Percentiles rank a stretch among this genome's conserved stretches.
These are phyloP conservation scores for Cataglyphis hispanica DNA, from an alignment of 1,140 invertebrate genomes.

Conservation along the genomic window DNA sequence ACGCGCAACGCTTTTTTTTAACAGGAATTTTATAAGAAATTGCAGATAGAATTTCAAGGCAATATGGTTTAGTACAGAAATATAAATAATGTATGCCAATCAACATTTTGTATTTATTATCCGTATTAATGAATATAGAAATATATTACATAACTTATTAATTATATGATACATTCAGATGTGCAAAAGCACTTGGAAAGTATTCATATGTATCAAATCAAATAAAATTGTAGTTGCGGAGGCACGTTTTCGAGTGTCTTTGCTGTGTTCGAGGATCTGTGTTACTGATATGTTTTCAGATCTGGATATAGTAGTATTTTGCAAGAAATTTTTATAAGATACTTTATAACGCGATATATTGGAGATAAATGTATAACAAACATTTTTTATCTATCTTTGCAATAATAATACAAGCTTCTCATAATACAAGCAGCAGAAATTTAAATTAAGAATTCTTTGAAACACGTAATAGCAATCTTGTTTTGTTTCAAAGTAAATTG, in stretches of 20 bases:
- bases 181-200: slow-evolving; percentile 38
- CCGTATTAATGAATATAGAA: slow-evolving; percentile 72
- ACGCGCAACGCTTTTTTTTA: slow-evolving; percentile 8
- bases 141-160: slow-evolving; percentile 66
- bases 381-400: slow-evolving; percentile 20
- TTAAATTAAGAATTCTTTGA: neutral
- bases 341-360: slow-evolving; percentile 17
- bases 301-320: slow-evolving; percentile 60
- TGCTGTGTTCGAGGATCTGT: slow-evolving; percentile 28
- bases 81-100: slow-evolving; percentile 74
- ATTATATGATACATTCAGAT: slow-evolving; percentile 64
- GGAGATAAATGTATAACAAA: neutral
- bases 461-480: neutral
- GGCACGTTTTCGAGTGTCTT: slow-evolving; percentile 60
- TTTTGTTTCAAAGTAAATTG: neutral
- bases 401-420: neutral
- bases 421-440: neutral
- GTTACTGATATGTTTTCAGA: slow-evolving; percentile 60
- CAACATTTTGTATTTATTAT: slow-evolving; percentile 79
- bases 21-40: slow-evolving; percentile 54
- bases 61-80: slow-evolving; percentile 71
- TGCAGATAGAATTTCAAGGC: slow-evolving; percentile 68
- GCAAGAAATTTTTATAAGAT: slow-evolving; percentile 44
- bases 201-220: slow-evolving; percentile 71
- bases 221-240: slow-evolving; percentile 65